Conservation (phyloP, 2,888 invertebrate species). For the Nephrocerus scutellatus region DNA sequence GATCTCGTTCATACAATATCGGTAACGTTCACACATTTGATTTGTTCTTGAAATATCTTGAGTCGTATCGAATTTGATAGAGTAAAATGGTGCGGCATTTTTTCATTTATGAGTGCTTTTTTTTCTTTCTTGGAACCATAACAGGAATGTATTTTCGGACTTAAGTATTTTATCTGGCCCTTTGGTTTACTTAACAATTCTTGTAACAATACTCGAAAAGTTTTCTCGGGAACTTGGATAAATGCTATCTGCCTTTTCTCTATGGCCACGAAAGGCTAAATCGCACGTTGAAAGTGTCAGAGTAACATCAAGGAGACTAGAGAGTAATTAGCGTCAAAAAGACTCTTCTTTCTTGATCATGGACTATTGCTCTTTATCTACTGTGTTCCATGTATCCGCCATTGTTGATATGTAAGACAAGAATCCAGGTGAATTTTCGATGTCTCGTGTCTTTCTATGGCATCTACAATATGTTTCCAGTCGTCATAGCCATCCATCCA, state of each 20-base stretch:
- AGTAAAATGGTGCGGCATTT: conserved; percentile 11
- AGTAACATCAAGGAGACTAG: conserved; percentile 17
- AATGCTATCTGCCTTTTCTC: conserved; percentile 7
- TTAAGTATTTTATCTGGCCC: conserved; percentile 10
- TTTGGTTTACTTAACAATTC: conserved; percentile 12
- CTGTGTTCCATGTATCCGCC: conserved; percentile 13
- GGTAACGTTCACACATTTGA: conserved; percentile 14
- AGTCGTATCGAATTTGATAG: conserved; percentile 8
- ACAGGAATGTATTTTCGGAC: conserved; percentile 11
- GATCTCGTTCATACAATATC: too few relatives aligned
- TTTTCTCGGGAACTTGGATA: conserved; percentile 7
- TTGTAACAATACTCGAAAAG: conserved; percentile 11
- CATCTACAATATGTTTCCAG: conserved; percentile 9
- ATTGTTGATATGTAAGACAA: conserved; percentile 9
- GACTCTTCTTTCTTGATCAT: conserved; percentile 13
- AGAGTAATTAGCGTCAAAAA: conserved; percentile 11
- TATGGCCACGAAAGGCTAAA: conserved; percentile 15
- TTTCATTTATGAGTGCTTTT: conserved; percentile 10
- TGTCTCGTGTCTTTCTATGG: conserved; percentile 13
- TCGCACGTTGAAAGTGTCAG: conserved; percentile 15
- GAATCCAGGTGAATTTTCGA: conserved; percentile 12
- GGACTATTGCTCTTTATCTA: conserved; percentile 12
- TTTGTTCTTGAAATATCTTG: conserved; percentile 10
- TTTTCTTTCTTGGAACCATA: conserved; percentile 10
- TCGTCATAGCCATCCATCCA: too few relatives aligned